Percentiles rank a stretch among this genome's conserved stretches.
These are phyloP conservation scores for Rhynchonycteris naso DNA, from an alignment of 2,797 vertebrate species.

Conservation along the genomic window DNA sequence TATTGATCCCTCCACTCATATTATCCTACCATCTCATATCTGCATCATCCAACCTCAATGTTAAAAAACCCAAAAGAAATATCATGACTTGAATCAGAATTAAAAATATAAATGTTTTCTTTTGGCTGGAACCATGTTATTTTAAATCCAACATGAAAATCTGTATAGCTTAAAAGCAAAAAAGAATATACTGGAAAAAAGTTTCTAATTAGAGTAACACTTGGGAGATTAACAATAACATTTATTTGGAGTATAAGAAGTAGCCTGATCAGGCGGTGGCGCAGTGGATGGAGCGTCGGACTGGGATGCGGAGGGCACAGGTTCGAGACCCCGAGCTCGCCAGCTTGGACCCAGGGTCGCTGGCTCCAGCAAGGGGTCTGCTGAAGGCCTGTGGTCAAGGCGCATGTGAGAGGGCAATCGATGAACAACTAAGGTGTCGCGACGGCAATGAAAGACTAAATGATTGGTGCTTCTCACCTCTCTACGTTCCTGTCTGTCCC, in stretches of 20 bases:
- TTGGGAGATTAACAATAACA: not conserved
- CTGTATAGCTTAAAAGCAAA: slow-evolving; percentile 9
- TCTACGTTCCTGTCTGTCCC: too few species aligned
- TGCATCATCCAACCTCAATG: not conserved
- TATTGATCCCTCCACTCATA: not conserved
- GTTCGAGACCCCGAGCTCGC: too few species aligned
- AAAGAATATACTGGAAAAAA: not conserved
- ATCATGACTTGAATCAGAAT: not conserved
- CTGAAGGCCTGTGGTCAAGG: too few species aligned
- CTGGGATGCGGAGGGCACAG: too few species aligned
- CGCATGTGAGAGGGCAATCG: too few species aligned
- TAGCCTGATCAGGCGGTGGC: not conserved
- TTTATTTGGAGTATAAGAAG: not conserved
- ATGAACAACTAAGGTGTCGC: too few species aligned
- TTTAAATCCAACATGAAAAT: not conserved
- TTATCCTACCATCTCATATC: not conserved
- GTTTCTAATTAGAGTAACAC: not conserved
- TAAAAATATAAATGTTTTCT: not conserved
- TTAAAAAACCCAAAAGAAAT: not conserved
- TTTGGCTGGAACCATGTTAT: not conserved
- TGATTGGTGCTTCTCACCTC: too few species aligned
- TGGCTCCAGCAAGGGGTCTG: too few species aligned
- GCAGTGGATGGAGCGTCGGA: too few species aligned
- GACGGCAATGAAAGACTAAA: too few species aligned
- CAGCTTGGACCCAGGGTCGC: too few species aligned